Conservation (phyloP, 2,888 invertebrate genomes). For the Lacanobia wlatinum region DNA sequence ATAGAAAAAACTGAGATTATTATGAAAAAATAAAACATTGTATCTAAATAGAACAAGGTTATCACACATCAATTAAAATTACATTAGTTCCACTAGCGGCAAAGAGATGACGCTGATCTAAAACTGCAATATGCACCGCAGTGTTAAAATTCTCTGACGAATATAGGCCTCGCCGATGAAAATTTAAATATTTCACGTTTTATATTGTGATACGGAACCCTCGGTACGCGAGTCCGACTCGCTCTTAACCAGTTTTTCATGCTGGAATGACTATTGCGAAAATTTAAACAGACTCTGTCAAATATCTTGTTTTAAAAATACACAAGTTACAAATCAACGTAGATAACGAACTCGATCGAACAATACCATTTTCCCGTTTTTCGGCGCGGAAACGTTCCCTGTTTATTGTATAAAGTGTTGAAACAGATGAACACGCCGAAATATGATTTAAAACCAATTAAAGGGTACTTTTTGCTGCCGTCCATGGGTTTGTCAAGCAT, state of each 20-base stretch:
- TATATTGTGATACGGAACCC: too few relatives aligned
- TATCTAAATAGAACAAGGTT: too few relatives aligned
- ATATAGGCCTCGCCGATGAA: too few relatives aligned
- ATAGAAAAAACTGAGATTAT: too few relatives aligned
- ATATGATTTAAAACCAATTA: conserved; percentile 59
- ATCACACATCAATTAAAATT: too few relatives aligned
- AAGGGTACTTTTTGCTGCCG: conserved; percentile 64
- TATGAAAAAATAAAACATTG: too few relatives aligned
- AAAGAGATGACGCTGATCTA: too few relatives aligned
- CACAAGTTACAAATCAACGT: conserved; percentile 10
- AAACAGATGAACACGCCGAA: conserved; percentile 51
- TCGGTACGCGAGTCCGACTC: too few relatives aligned
- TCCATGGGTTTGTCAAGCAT: conserved; percentile 77
- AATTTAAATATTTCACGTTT: too few relatives aligned
- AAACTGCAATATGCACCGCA: too few relatives aligned
- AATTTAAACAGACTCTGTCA: neutral
- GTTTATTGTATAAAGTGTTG: conserved; percentile 47
- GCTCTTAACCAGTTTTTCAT: neutral
- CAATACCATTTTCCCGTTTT: conserved; percentile 32
- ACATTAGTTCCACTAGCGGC: too few relatives aligned
- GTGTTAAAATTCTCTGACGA: too few relatives aligned
- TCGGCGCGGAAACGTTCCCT: conserved; percentile 48
- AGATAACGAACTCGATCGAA: conserved; percentile 24
- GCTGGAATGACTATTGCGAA: neutral
- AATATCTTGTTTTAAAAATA: conserved; percentile 8